A percentile compares a stretch with the other conserved stretches of the same genome.
Conservation (phyloP, 2,888 invertebrate species). For the Ennomos quercinarius region DNA sequence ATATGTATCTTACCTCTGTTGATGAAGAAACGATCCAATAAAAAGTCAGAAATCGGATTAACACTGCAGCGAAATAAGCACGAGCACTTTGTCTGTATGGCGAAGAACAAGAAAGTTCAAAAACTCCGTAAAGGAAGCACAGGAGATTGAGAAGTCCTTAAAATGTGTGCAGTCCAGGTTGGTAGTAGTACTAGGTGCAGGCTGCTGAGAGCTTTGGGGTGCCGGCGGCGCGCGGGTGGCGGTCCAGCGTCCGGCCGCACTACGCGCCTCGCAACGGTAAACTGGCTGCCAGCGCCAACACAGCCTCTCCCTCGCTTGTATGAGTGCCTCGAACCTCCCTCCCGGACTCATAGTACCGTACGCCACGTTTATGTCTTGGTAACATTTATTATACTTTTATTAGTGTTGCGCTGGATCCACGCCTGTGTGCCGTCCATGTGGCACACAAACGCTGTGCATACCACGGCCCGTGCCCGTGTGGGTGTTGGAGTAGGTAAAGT, state of each 20-base stretch:
- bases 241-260: conserved; percentile 82
- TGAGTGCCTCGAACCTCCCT: conserved; percentile 83
- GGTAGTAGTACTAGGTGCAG: conserved; percentile 44
- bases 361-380: conserved; percentile 79
- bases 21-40: conserved; percentile 77
- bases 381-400: conserved; percentile 81
- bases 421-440: conserved; percentile 67
- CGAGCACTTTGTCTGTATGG: conserved; percentile 78
- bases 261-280: conserved; percentile 85
- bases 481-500: conserved; percentile 81
- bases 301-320: conserved; percentile 82
- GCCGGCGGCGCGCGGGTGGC: conserved; percentile 80
- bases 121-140: conserved; percentile 60
- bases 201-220: conserved; percentile 63
- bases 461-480: conserved; percentile 63
- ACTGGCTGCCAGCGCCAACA: conserved; percentile 79
- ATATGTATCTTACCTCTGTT: conserved; percentile 64
- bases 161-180: conserved; percentile 59
- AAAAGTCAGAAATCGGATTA: conserved; percentile 77
- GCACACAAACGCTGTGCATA: conserved; percentile 52
- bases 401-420: conserved; percentile 64
- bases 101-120: conserved; percentile 65
- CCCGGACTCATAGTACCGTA: conserved; percentile 85
- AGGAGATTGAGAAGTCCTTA: conserved; percentile 51
- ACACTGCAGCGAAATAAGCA: conserved; percentile 80